A percentile compares a stretch with the other conserved stretches of the same genome.
Conservation (phyloP, 2,797 vertebrate species). For the Dermochelys coriacea region DNA sequence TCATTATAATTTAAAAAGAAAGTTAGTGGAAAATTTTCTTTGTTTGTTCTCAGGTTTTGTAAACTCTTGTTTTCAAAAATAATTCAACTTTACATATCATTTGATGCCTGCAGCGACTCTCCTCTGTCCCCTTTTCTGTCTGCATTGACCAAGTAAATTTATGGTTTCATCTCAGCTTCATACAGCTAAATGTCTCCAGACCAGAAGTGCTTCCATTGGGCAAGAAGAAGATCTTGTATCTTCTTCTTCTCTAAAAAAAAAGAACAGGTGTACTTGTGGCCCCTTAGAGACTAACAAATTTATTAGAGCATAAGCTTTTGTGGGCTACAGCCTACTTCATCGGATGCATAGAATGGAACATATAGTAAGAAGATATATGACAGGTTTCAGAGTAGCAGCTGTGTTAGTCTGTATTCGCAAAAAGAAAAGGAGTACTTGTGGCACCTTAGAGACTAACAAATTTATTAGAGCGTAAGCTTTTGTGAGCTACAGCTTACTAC, state of each 20-base stretch:
- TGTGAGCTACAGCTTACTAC: too few relatives aligned
- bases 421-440: too few relatives aligned
- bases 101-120: conserved; percentile 13
- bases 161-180: neutral
- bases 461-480: too few relatives aligned
- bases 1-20: neutral
- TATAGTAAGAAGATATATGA: too few relatives aligned
- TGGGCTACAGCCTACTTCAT: too few relatives aligned
- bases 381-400: too few relatives aligned
- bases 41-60: neutral
- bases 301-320: too few relatives aligned
- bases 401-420: too few relatives aligned
- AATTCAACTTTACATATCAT: neutral
- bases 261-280: too few relatives aligned
- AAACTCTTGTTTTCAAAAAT: neutral
- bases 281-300: too few relatives aligned
- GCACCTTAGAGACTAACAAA: too few relatives aligned
- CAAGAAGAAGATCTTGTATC: neutral
- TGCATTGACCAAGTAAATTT: neutral
- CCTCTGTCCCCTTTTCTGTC: neutral
- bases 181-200: neutral
- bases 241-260: neutral
- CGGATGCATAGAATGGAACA: too few relatives aligned
- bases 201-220: neutral
- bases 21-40: neutral